Evolutionary conservation across 1,140 invertebrate genomes (phyloP), one percentile per base, ranked within the genome.

Genomic region (Ceratina japonica): DNA sequence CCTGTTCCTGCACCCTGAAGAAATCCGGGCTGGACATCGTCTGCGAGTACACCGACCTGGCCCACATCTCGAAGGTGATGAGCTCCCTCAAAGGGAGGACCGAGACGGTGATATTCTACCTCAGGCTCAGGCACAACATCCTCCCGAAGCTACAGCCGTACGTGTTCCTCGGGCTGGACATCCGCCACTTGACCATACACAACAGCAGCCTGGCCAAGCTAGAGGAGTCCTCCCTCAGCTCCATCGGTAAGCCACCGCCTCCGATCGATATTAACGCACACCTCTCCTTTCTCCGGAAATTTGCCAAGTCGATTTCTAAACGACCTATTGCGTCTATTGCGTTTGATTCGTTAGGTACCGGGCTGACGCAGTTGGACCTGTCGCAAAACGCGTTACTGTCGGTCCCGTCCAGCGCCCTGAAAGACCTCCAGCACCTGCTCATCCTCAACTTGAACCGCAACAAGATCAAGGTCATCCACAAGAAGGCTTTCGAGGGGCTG

Each of bases 391-490:
- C 94, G 65, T 91, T 97, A 82, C 94, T 93, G 71, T 93, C 93
- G 16, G 96, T 97, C 54, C 97, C 97, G n/a, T 96, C 97, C 0
- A 91, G 93, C 51, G 96, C 97, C 1, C 94, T 98, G 75, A 95
- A 95, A 85, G 95, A 95, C 87, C 94, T 98, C 51, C 95, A 96
- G 89, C 95, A 96, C 86, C 93, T 98, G 72, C 94, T 97, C 56
- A 97, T 97, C 83, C 93, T 98, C 18, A 98, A 97, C 90, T 94
- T 98, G 91, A 97, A 98, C 90, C 96, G 97, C 90, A 98, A 98
- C 89, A 97, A 96, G 87, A 95, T 97, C 84, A 94, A 92, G 18
- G 94, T 94, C 63, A 93, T 98, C 22, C 96, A 96, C 84, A 94
- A 94, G 56, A 94, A 94, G 71, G 97, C 97, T 22, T 98, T 98